Evolutionary conservation across 53 echinoderm and acorn worm species (phyloP), one percentile per base, ranked within the genome.

Genomic region (Pentamera pediparva): DNA sequence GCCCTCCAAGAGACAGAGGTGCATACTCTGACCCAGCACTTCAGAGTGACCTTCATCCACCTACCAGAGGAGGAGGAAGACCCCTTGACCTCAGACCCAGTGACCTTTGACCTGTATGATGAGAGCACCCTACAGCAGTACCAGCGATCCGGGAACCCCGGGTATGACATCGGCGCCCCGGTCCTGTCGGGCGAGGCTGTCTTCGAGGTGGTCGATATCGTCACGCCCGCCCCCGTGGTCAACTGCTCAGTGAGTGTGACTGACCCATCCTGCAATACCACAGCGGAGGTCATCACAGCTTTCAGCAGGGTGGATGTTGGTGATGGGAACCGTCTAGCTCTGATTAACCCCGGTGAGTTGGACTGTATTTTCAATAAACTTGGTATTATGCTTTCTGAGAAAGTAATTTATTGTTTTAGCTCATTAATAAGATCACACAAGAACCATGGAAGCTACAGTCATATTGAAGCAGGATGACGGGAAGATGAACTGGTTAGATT

Each of bases 91-190:
- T 48, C 72, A 4, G 79, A 82, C 15, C n/a, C n/a, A n/a, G n/a
- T n/a, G n/a, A n/a, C n/a, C n/a, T n/a, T n/a, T n/a, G n/a, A n/a
- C n/a, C n/a, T n/a, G n/a, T 60, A 61, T 21, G 19, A 69, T 4
- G 51, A 75, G 13, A 75, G 37, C 8, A n/a, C 32, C 20, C 32
- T 40, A 7, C 31, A 75, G 19, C 83, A 78, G 31, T 62, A 39
- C 13, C 38, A 79, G 29, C 70, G 86, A 52, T 96, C 96, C 6
- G 96, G 96, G 4, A 96, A 91, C 52, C 96, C 96, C 5, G 96
- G 96, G 4, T 96, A 96, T 27, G 59, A 82, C 58, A 69, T 71
- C 8, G 88, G 96, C 13, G 79, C 75, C n/a, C 35, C 67, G 31
- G 82, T 96, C 20, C 63, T 96, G 32, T 79, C 91, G 0, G 96